phyloP scores from a whole-genome alignment of 2,888 invertebrate genomes.

The Zootermopsis nevadensis region DNA sequence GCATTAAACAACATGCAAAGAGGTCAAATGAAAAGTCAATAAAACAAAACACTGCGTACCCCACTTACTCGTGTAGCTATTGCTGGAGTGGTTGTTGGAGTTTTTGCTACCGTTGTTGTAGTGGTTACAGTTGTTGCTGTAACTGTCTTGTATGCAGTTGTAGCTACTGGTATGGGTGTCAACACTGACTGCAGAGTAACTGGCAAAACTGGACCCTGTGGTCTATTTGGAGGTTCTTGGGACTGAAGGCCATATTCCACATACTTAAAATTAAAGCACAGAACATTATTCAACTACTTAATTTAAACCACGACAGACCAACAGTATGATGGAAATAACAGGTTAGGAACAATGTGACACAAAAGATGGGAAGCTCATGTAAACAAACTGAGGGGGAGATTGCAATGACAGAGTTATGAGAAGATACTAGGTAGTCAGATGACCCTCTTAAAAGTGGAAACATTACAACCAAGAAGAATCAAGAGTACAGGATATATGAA shows the following conservation, averaged over 20 bases:
- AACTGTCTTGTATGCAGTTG: slow-evolving; percentile 68
- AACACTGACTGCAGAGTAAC: slow-evolving; percentile 71
- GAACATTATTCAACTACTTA: no score
- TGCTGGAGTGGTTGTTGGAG: slow-evolving; percentile 71
- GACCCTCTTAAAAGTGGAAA: no score
- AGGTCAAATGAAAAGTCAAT: background rate
- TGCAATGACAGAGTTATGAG: no score
- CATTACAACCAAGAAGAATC: no score
- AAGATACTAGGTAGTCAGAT: no score
- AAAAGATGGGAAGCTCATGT: no score
- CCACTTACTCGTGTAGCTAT: slow-evolving; percentile 67
- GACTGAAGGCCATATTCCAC: slow-evolving; percentile 91
- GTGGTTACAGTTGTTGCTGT: slow-evolving; percentile 66
- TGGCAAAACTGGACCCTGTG: slow-evolving; percentile 78
- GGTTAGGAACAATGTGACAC: no score
- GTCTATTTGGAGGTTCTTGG: slow-evolving; percentile 87
- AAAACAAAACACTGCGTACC: slow-evolving; percentile 4
- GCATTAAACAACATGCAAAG: no score
- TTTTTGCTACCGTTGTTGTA: slow-evolving; percentile 64
- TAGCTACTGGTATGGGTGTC: slow-evolving; percentile 67
- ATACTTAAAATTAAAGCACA: slow-evolving; percentile 65
- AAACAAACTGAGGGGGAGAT: no score
- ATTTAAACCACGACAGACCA: no score
- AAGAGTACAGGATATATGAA: no score
- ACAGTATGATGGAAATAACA: no score